Base-by-base conservation (phyloP, 2,797 vertebrate genomes). In the Cyprinodon diabolis region DNA sequence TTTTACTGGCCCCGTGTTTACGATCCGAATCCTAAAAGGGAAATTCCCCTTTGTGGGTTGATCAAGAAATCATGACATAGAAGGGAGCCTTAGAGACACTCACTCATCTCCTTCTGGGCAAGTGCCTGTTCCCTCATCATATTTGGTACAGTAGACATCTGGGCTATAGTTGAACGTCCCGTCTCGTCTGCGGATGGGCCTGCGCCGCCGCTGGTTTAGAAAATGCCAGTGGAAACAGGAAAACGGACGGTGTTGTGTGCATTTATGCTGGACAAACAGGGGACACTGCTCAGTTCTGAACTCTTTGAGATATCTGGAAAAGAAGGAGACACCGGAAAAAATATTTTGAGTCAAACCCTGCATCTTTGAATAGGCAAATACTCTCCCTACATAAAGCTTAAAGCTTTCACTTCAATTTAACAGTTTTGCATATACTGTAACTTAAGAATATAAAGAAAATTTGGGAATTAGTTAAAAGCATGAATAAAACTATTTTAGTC, bases 211-310 rank as follows among this genome's bases (percentile, higher is more conserved):
- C 93, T 99, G 98, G 93, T 99, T 99, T 72, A 99, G 94, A 83
- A 99, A 99, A 89, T 99, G 98, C 98, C 98, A 99, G 90, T 99
- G 95, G 94, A 99, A 99, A 87, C 98, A 99, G 88, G 97, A 97
- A 72, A 98, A 99, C 82, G 98, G 98, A 68, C 97, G 94, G 85
- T 99, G 97, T 89, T 99, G 98, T 2, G 97, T 96, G 91, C 98
- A 99, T 93, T 99, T 99, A 88, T 99, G 98, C 87, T 99, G 98
- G 71, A 99, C 97, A 1, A 99, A 99, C 30, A 99, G 96, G 0
- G 97, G 97, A 82, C 98, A 99, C 95, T 99, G 98, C 92, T 99
- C 98, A 0, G 98, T 99, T 80, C 98, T 95, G 90, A 99, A 99
- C 85, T 99, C 98, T 92, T 99, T 99, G 91, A 99, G 95, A 93